Evolutionary conservation across 2,888 invertebrate species (phyloP).

Genomic region (Teinopalpus imperialis): DNA sequence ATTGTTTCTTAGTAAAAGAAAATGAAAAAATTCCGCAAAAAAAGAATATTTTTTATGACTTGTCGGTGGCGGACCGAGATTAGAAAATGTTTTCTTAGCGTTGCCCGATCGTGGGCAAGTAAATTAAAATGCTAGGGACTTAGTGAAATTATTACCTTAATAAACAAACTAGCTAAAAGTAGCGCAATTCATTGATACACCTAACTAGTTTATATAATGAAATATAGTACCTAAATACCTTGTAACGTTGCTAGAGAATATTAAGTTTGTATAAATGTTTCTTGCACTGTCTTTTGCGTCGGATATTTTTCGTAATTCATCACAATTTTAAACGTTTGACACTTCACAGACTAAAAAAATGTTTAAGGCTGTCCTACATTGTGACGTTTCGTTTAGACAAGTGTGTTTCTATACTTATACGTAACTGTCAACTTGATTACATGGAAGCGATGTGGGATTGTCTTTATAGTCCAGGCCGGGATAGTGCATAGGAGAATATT

Average conservation of each 20-base stretch:
- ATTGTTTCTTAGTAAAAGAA: conserved; percentile 56
- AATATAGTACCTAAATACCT: conserved; percentile 65
- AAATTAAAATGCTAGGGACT: conserved; percentile 62
- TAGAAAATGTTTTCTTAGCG: conserved; percentile 58
- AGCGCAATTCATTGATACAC: conserved; percentile 71
- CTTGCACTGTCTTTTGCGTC: conserved; percentile 64
- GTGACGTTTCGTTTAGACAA: neutral
- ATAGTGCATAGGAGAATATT: conserved; percentile 66
- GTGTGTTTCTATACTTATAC: too few relatives aligned
- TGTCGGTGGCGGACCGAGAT: conserved; percentile 59
- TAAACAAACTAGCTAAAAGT: conserved; percentile 63
- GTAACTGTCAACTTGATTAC: neutral
- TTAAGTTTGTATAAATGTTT: conserved; percentile 60
- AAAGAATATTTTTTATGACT: conserved; percentile 57
- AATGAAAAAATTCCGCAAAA: conserved; percentile 62
- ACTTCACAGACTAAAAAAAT: conserved; percentile 24
- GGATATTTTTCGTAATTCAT: conserved; percentile 46
- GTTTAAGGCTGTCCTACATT: conserved; percentile 26
- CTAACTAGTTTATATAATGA: conserved; percentile 67
- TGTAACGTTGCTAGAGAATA: conserved; percentile 75
- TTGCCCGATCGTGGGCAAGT: conserved; percentile 44
- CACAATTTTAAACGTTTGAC: conserved; percentile 34
- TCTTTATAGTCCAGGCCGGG: conserved; percentile 34
- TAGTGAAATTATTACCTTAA: conserved; percentile 67
- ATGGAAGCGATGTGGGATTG: conserved; percentile 19